Evolutionary conservation across 2,797 vertebrate genomes (phyloP).

Genomic region (Pangasius djambal): DNA sequence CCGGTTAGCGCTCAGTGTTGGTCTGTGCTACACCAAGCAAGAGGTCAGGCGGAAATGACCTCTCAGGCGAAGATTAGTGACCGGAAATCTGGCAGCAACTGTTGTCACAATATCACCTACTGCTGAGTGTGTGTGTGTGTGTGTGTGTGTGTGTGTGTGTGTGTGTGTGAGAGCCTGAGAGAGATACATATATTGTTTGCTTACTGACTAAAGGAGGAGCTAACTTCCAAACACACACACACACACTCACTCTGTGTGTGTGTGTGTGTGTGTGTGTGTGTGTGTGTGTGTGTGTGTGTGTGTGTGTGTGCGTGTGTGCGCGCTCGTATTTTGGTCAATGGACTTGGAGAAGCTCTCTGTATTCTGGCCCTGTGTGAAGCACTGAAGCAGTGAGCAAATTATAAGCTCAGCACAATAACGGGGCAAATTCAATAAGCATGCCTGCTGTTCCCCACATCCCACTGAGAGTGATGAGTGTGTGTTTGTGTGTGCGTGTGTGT

Average conservation of each 20-base stretch:
- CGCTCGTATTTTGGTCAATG: not conserved
- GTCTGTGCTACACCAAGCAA: no score
- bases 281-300: not conserved
- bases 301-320: slow-evolving; percentile 19
- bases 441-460: slow-evolving; percentile 22
- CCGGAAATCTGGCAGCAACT: not conserved
- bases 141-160: no score
- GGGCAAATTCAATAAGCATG: slow-evolving; percentile 55
- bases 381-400: slow-evolving; percentile 49
- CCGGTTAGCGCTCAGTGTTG: not conserved
- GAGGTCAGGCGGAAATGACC: not conserved
- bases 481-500: not conserved
- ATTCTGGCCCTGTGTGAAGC: slow-evolving; percentile 47
- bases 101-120: no score
- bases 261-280: not conserved
- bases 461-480: not conserved
- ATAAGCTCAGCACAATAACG: slow-evolving; percentile 56
- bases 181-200: not conserved
- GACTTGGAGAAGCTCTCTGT: slow-evolving; percentile 33
- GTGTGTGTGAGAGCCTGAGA: no score
- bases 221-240: not conserved
- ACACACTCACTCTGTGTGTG: not conserved
- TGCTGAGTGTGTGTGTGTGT: not conserved
- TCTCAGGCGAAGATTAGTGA: not conserved
- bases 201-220: not conserved